Percentiles rank a stretch among this genome's conserved stretches.
phyloP scores from a whole-genome alignment of 2,888 invertebrate species.

The Agrochola litura region DNA sequence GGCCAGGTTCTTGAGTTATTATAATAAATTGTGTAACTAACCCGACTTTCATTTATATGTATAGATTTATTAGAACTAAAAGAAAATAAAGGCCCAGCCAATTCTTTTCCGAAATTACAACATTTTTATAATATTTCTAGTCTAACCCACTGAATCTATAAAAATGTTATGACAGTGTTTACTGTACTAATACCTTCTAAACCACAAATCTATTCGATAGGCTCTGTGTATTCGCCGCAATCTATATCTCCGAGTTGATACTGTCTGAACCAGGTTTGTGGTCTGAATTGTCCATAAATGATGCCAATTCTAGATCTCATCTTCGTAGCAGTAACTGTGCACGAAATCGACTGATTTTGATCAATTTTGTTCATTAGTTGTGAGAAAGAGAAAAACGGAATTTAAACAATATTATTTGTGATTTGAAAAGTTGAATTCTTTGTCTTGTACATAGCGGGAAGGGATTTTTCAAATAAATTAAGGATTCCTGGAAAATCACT shows the following conservation, averaged over 20 bases:
- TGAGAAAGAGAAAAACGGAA: too few relatives aligned
- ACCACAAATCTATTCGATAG: constrained; percentile 43
- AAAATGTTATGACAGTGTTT: background rate
- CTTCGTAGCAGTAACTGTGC: background rate
- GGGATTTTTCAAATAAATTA: too few relatives aligned
- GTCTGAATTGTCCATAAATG: constrained; percentile 3
- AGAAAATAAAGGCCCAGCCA: background rate
- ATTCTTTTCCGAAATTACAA: background rate
- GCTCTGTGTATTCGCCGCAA: constrained; percentile 27
- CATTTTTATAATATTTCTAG: background rate
- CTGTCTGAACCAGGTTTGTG: constrained; percentile 21
- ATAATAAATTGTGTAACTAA: too few relatives aligned
- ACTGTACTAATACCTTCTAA: constrained; percentile 23
- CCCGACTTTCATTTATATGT: too few relatives aligned
- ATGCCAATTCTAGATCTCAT: constrained; percentile 1
- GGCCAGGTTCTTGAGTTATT: too few relatives aligned
- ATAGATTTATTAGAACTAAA: background rate
- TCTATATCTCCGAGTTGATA: constrained; percentile 13
- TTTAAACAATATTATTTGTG: too few relatives aligned
- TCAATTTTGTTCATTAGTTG: too few relatives aligned
- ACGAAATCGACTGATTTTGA: too few relatives aligned
- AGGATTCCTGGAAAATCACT: too few relatives aligned
- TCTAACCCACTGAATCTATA: background rate
- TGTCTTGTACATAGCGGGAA: too few relatives aligned
- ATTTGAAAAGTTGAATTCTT: too few relatives aligned